phyloP scores from a whole-genome alignment of 1,140 invertebrate species.

The Trichonephila inaurata region DNA sequence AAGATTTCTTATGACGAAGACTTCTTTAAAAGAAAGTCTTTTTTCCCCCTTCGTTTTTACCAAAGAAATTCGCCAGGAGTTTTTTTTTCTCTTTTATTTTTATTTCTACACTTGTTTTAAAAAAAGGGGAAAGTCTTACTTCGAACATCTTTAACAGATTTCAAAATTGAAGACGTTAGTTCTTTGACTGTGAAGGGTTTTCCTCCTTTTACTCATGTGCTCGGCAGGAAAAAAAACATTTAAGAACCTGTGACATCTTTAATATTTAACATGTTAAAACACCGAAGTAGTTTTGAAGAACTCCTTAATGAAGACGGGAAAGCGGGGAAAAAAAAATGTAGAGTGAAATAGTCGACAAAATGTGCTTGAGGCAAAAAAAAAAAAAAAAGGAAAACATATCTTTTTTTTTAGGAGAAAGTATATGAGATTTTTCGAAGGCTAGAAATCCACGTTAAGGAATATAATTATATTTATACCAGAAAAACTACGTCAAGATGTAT shows the following conservation, averaged over 20 bases:
- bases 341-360: too few species aligned
- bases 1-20: not conserved
- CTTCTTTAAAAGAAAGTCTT: not conserved
- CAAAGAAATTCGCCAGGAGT: not conserved
- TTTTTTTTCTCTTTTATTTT: not conserved
- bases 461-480: not conserved
- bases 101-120: not conserved
- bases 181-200: not conserved
- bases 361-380: not conserved
- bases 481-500: not conserved
- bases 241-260: not conserved
- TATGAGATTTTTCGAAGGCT: not conserved
- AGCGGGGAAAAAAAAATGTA: too few species aligned
- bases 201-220: not conserved
- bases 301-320: not conserved
- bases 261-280: constrained; percentile 33
- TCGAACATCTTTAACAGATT: constrained; percentile 14
- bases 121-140: not conserved
- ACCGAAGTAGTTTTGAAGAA: not conserved
- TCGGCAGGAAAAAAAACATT: not conserved
- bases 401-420: not conserved
- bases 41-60: not conserved
- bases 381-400: not conserved
- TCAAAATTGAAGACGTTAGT: constrained; percentile 18
- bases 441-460: not conserved